phyloP scores from a whole-genome alignment of 2,113 vertebrate genomes.

The Aspidoscelis tigris region DNA sequence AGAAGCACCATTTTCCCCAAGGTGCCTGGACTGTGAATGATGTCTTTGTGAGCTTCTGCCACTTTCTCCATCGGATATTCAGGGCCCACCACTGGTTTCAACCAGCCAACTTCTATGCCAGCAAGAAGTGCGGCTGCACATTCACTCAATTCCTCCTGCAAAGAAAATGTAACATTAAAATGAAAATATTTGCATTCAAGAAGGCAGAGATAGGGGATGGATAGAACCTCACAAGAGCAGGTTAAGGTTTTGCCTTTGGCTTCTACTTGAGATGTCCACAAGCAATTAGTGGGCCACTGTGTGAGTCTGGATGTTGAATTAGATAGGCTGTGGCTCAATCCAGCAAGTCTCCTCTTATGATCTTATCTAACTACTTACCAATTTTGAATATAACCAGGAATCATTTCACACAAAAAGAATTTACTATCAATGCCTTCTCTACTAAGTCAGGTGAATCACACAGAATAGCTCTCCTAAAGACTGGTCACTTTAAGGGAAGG shows the following conservation, averaged over 20 bases:
- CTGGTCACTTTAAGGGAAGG: too few species aligned
- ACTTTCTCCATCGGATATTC: conserved; percentile 78
- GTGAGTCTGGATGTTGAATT: too few species aligned
- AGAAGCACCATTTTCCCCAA: conserved; percentile 85
- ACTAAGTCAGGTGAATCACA: neutral
- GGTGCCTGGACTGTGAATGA: conserved; percentile 76
- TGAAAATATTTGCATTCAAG: neutral
- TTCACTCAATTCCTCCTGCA: conserved; percentile 77
- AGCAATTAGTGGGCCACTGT: too few species aligned
- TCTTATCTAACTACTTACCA: too few species aligned
- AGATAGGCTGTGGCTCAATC: too few species aligned
- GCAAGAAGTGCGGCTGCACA: conserved; percentile 71
- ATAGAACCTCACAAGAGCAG: too few species aligned
- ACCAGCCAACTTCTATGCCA: conserved; percentile 83
- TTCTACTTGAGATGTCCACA: too few species aligned
- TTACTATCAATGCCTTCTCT: neutral
- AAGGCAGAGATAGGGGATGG: too few species aligned
- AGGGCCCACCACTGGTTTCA: conserved; percentile 77
- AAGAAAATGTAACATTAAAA: neutral
- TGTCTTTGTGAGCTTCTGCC: conserved; percentile 78
- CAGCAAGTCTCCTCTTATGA: too few species aligned
- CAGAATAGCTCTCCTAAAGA: neutral
- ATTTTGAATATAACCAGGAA: too few species aligned
- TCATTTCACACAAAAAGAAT: too few species aligned
- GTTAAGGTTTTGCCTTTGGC: too few species aligned